These are phyloP conservation scores for Cirrhinus molitorella DNA, from an alignment of 2,797 vertebrate genomes.

Conservation along the genomic window DNA sequence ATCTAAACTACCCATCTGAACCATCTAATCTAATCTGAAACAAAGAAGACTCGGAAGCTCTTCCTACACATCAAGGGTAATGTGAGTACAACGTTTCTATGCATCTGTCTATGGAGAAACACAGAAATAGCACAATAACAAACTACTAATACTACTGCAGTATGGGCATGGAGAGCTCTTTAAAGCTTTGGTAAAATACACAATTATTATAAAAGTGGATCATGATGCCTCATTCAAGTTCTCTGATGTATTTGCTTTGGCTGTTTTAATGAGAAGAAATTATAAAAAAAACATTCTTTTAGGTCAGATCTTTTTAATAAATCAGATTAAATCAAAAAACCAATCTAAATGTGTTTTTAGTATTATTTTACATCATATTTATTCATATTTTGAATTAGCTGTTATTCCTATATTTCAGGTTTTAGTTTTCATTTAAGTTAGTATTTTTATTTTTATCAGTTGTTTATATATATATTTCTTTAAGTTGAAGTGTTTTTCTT, in stretches of 20 bases:
- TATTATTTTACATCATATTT: background rate
- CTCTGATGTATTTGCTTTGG: background rate
- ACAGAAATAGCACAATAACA: conserved; percentile 18
- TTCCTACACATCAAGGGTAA: conserved; percentile 17
- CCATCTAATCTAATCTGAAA: conserved; percentile 34
- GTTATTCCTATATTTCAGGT: background rate
- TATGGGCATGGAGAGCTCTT: background rate
- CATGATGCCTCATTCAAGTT: background rate
- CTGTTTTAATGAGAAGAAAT: background rate
- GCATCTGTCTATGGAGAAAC: conserved; percentile 5
- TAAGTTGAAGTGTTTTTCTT: background rate
- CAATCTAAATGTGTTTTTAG: background rate
- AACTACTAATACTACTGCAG: background rate
- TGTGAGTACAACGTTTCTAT: background rate
- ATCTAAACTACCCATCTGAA: conserved; percentile 19
- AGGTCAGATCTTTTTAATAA: background rate
- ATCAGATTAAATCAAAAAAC: too few species aligned
- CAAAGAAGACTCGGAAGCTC: conserved; percentile 7
- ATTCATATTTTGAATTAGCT: background rate
- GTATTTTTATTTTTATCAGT: too few species aligned
- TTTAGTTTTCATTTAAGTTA: background rate
- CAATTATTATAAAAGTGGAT: background rate
- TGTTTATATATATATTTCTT: too few species aligned
- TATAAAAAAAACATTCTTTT: background rate
- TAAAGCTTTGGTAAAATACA: background rate